Conservation (phyloP, 2,888 invertebrate genomes). For the Pachliopta kotzebuea region DNA sequence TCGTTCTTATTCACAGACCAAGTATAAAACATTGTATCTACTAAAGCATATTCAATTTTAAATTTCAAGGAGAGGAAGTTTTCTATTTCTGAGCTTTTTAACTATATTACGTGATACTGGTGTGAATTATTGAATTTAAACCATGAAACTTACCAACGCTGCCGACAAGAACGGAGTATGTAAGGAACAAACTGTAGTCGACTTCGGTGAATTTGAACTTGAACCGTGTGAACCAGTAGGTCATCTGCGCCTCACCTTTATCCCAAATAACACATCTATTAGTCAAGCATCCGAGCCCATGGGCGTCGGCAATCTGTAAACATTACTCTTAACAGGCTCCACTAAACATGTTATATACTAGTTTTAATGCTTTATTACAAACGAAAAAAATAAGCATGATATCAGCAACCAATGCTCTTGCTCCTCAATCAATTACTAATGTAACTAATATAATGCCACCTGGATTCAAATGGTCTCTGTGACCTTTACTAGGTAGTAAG, state of each 20-base stretch:
- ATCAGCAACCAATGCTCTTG: too few species aligned
- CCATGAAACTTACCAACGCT: conserved; percentile 72
- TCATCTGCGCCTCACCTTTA: conserved; percentile 81
- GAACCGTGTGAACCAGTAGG: conserved; percentile 80
- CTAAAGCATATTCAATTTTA: too few species aligned
- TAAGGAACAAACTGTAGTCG: conserved; percentile 80
- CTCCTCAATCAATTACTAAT: too few species aligned
- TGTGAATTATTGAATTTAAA: background rate
- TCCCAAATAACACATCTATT: conserved; percentile 69
- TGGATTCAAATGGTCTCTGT: too few species aligned
- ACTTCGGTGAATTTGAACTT: conserved; percentile 81
- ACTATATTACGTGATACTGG: background rate
- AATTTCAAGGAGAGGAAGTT: too few species aligned
- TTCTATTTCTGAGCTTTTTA: background rate
- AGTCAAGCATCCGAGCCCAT: conserved; percentile 47
- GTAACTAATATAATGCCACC: too few species aligned
- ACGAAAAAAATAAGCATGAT: too few species aligned
- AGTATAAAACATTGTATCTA: too few species aligned
- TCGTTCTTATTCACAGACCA: too few species aligned
- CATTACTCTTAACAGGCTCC: conserved; percentile 50
- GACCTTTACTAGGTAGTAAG: too few species aligned
- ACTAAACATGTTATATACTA: conserved; percentile 31
- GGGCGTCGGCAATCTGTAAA: conserved; percentile 56
- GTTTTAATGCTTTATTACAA: background rate
- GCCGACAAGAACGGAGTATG: conserved; percentile 78